These are phyloP conservation scores for Antitype chi DNA, from an alignment of 2,888 invertebrate genomes.

Conservation along the genomic window DNA sequence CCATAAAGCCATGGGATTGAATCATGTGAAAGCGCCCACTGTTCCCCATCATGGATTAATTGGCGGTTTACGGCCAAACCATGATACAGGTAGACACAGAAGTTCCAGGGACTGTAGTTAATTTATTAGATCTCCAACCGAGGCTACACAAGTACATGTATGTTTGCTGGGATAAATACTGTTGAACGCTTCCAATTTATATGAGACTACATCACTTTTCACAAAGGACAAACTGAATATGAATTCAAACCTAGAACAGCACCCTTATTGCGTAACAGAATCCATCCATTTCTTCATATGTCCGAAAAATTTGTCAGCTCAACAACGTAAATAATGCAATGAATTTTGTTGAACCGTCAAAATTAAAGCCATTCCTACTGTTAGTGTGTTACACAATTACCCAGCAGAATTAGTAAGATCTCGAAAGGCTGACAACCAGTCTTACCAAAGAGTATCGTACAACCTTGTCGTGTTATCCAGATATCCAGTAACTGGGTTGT, in stretches of 20 bases:
- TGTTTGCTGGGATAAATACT: not conserved
- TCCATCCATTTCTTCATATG: too few species aligned
- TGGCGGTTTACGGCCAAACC: conserved; percentile 72
- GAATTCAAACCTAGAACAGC: too few species aligned
- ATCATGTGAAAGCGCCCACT: conserved; percentile 71
- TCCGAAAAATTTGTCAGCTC: too few species aligned
- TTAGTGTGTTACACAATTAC: too few species aligned
- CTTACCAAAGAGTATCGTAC: not conserved
- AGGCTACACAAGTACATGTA: not conserved
- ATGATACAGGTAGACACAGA: conserved; percentile 28
- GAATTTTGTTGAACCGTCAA: too few species aligned
- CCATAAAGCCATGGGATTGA: conserved; percentile 61
- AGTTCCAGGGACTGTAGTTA: not conserved
- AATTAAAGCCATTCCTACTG: too few species aligned
- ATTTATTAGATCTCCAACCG: not conserved
- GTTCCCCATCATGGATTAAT: conserved; percentile 74
- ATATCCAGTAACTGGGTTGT: not conserved
- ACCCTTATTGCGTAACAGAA: too few species aligned
- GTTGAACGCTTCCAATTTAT: not conserved
- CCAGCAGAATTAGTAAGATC: not conserved
- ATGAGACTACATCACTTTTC: not conserved
- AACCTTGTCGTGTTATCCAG: not conserved
- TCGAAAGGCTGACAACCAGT: not conserved
- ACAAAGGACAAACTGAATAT: not conserved
- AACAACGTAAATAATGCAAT: too few species aligned